A percentile compares a stretch with the other conserved stretches of the same genome.
Evolutionary conservation across 2,888 invertebrate genomes (phyloP).

Genomic region (Bembecia ichneumoniformis): DNA sequence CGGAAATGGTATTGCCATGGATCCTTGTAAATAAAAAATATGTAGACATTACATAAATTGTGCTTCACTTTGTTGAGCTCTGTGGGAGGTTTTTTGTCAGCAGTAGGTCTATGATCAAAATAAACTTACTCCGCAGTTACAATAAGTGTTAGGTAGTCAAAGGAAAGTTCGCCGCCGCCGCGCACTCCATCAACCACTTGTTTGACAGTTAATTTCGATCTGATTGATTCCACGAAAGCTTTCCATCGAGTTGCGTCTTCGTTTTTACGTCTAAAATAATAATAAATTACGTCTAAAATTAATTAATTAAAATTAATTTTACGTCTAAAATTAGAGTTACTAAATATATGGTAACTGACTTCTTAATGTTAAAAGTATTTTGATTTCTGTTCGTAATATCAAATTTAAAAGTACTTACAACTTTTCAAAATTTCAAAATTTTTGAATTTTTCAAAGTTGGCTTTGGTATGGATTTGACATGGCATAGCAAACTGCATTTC

Average conservation of each 20-base stretch:
- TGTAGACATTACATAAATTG: too few relatives aligned
- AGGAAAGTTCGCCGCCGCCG: conserved; percentile 83
- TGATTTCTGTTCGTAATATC: too few relatives aligned
- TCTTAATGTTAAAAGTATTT: too few relatives aligned
- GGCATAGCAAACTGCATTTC: too few relatives aligned
- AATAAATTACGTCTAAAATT: neutral
- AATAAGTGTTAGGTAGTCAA: conserved; percentile 85
- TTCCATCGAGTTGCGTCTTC: conserved; percentile 78
- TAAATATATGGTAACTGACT: too few relatives aligned
- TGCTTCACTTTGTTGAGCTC: too few relatives aligned
- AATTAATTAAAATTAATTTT: neutral
- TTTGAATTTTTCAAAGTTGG: too few relatives aligned
- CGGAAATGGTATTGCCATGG: too few relatives aligned
- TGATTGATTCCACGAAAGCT: conserved; percentile 81
- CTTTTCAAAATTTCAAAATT: too few relatives aligned
- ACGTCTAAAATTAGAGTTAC: neutral
- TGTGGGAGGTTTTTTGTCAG: neutral
- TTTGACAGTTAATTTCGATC: conserved; percentile 84
- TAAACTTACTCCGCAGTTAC: conserved; percentile 84
- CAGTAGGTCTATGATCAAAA: neutral
- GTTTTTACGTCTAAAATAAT: conserved; percentile 32
- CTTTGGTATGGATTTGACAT: too few relatives aligned
- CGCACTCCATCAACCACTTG: conserved; percentile 87
- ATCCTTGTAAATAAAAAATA: too few relatives aligned
- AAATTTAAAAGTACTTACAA: too few relatives aligned